Conservation (phyloP, 2,797 vertebrate species). For the Natrix natrix region DNA sequence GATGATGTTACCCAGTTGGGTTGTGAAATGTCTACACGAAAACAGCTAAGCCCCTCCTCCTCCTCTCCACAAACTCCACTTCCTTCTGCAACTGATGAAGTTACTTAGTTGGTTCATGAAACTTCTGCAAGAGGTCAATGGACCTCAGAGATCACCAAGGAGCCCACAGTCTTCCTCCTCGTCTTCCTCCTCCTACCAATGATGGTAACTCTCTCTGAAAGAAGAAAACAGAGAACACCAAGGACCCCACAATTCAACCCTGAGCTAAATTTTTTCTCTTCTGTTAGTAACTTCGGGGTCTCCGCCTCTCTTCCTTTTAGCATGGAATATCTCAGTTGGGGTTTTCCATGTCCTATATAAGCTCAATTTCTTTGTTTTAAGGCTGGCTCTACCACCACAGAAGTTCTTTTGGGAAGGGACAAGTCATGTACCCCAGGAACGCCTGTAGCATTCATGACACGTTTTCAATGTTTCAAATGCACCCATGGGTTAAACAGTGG, state of each 20-base stretch:
- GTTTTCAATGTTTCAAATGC: neutral
- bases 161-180: too few species aligned
- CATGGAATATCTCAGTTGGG: neutral
- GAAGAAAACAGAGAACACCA: too few species aligned
- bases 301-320: neutral
- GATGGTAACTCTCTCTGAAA: too few species aligned
- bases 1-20: neutral
- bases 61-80: neutral
- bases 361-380: neutral
- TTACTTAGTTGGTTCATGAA: neutral
- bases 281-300: neutral
- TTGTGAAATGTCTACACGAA: neutral
- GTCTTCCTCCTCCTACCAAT: too few species aligned
- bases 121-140: neutral
- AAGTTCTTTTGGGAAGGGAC: neutral
- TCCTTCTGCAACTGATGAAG: neutral
- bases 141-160: too few species aligned
- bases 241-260: too few species aligned
- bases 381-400: neutral
- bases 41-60: neutral
- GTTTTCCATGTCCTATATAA: neutral
- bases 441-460: neutral
- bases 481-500: neutral
- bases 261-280: too few species aligned
- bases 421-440: neutral